Conservation (phyloP, 2,113 vertebrate species). For the Poecile atricapillus region DNA sequence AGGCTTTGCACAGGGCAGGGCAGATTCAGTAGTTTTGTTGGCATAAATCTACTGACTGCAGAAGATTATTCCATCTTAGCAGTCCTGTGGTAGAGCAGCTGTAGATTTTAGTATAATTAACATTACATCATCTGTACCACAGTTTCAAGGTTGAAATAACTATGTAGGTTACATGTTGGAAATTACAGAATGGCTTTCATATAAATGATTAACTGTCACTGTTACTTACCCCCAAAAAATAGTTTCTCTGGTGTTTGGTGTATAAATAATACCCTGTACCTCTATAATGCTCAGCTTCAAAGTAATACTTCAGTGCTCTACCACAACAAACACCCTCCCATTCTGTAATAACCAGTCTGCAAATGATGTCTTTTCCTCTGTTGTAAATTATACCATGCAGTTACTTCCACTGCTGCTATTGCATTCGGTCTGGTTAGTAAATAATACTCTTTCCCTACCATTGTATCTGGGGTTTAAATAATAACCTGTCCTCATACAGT, state of each 20-base stretch:
- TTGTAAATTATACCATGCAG: constrained; percentile 41
- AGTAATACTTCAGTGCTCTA: neutral
- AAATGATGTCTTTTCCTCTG: constrained; percentile 44
- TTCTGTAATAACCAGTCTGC: constrained; percentile 28
- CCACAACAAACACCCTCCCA: constrained; percentile 1
- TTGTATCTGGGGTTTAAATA: constrained; percentile 54
- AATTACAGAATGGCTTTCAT: constrained; percentile 42
- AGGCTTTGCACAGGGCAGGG: neutral
- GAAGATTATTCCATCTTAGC: neutral
- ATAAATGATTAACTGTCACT: constrained; percentile 26
- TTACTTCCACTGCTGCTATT: constrained; percentile 1
- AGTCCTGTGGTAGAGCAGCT: neutral
- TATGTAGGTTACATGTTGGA: constrained; percentile 7
- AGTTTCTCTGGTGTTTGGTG: constrained; percentile 30
- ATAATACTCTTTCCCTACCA: constrained; percentile 14
- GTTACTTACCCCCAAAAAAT: constrained; percentile 14
- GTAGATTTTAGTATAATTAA: constrained; percentile 5
- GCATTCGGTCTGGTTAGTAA: neutral
- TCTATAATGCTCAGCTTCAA: neutral
- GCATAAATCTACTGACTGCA: neutral
- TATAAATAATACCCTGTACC: constrained; percentile 32
- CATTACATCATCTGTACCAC: constrained; percentile 37
- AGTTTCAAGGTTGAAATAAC: constrained; percentile 28
- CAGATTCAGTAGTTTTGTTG: neutral
- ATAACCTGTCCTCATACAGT: neutral